Percentiles rank a stretch among this genome's conserved stretches.
Evolutionary conservation across 2,888 invertebrate genomes (phyloP).

Genomic region (Rhynchonema sp.): DNA sequence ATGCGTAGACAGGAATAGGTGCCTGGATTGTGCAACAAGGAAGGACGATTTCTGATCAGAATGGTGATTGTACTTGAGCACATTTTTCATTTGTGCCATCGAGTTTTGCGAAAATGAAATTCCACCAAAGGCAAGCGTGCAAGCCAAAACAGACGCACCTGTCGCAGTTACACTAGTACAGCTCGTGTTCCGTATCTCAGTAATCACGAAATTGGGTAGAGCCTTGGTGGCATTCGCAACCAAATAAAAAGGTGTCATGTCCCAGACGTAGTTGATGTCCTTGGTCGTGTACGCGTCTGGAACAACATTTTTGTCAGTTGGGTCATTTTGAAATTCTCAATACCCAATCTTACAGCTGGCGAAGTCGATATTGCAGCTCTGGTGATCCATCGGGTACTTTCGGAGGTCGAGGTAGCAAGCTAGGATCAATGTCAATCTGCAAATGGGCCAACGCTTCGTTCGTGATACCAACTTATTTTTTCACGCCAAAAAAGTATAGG

Average conservation of each 20-base stretch:
- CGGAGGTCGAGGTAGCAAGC: conserved; percentile 25
- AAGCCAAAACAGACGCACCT: too few species aligned
- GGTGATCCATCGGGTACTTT: conserved; percentile 25
- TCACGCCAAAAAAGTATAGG: too few species aligned
- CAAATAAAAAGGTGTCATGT: conserved; percentile 55
- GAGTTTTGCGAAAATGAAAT: not conserved
- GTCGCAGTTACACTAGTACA: conserved; percentile 91
- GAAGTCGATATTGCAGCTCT: conserved; percentile 25
- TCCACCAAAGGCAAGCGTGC: not conserved
- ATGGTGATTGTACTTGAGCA: not conserved
- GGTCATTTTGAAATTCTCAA: not conserved
- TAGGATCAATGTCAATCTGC: conserved; percentile 20
- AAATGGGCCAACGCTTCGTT: not conserved
- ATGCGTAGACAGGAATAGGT: conserved; percentile 24
- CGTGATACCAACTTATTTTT: not conserved
- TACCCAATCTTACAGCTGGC: conserved; percentile 21
- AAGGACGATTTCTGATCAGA: not conserved
- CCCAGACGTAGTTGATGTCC: conserved; percentile 87
- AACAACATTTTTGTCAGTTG: conserved; percentile 15
- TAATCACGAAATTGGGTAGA: conserved; percentile 75
- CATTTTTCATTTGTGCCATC: not conserved
- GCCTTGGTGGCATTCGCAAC: conserved; percentile 46
- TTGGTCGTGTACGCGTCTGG: conserved; percentile 92
- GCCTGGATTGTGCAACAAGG: conserved; percentile 11
- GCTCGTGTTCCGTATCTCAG: conserved; percentile 76